Base-by-base conservation (phyloP, 2,113 vertebrate species). In the Vulpes lagopus region DNA sequence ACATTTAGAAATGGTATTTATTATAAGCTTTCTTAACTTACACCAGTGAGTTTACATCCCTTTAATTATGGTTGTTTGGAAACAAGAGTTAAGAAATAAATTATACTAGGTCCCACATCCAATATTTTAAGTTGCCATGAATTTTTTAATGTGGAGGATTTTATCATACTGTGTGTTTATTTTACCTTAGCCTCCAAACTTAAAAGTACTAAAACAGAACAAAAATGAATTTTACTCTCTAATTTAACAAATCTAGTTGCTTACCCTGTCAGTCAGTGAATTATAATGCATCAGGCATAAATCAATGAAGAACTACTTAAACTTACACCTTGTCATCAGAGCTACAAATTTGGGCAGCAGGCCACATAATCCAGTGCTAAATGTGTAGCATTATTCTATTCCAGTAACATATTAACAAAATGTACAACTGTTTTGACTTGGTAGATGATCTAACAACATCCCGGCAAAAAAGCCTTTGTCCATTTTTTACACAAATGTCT, bases 321-420 rank as follows among this genome's bases (percentile, higher is more conserved):
- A 97, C 93, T 97, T n/a, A 96, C 97, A 97, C 97, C 97, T 97
- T 86, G 88, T 97, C 98, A 98, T 98, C 98, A 99, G 92, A 98
- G 93, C 96, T 96, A 88, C 95, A 96, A 96, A 95, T 49, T 89
- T 96, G 98, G 98, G 98, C 98, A 98, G 95, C 89, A 97, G 55
- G 96, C 98, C 98, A 98, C 84, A 64, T 86, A 98, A 98, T 96
- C 97, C 96, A 96, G 92, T 76, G 30, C 95, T 98, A 98, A 98
- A 98, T 97, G 96, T 87, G 91, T 76, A 93, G 79, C 80, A n/a
- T 90, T 96, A 97, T 98, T 98, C 98, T 98, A 98, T 98, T 98
- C 98, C 98, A 98, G 98, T 97, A 99, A 98, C 97, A 98, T 97
- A 98, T 99, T 98, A 99, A 96, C 97, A 98, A 97, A 98, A 98